These are phyloP conservation scores for Hetaerina americana DNA, from an alignment of 1,140 invertebrate species.

Conservation along the genomic window DNA sequence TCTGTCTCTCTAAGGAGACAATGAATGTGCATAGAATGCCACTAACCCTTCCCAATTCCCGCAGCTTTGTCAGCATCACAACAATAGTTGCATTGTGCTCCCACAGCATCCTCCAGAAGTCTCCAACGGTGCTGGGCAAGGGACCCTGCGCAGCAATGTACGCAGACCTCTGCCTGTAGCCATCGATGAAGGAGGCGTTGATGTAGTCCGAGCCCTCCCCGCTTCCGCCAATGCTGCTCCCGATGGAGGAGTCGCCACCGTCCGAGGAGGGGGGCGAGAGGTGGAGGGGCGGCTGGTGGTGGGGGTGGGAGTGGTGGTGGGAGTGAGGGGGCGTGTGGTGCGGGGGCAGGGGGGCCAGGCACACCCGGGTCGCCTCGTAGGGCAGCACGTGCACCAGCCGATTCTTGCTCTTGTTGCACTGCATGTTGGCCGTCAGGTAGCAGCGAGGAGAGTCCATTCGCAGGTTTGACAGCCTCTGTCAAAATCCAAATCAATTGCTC, in stretches of 20 bases:
- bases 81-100: constrained; percentile 99
- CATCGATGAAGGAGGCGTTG: constrained; percentile 97
- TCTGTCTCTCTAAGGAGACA: neutral
- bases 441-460: constrained; percentile 78
- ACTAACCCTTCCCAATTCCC: constrained; percentile 89
- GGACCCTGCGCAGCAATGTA: constrained; percentile 99
- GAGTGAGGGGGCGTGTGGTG: neutral
- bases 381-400: constrained; percentile 93
- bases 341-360: constrained; percentile 52
- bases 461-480: constrained; percentile 80
- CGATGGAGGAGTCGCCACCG: neutral
- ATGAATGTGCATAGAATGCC: neutral
- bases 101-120: constrained; percentile 99
- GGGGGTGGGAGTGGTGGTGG: neutral
- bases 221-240: constrained; percentile 44
- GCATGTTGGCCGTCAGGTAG: constrained; percentile 90
- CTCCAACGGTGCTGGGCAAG: constrained; percentile 86
- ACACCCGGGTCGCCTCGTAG: constrained; percentile 90
- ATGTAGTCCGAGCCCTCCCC: constrained; percentile 97
- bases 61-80: constrained; percentile 95
- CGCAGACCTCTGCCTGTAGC: constrained; percentile 76
- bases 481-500: constrained; percentile 12
- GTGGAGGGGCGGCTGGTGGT: neutral
- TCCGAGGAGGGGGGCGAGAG: neutral
- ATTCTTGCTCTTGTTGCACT: constrained; percentile 97